These are phyloP conservation scores for Microctonus aethiopoides DNA, from an alignment of 2,888 invertebrate genomes.

Conservation along the genomic window DNA sequence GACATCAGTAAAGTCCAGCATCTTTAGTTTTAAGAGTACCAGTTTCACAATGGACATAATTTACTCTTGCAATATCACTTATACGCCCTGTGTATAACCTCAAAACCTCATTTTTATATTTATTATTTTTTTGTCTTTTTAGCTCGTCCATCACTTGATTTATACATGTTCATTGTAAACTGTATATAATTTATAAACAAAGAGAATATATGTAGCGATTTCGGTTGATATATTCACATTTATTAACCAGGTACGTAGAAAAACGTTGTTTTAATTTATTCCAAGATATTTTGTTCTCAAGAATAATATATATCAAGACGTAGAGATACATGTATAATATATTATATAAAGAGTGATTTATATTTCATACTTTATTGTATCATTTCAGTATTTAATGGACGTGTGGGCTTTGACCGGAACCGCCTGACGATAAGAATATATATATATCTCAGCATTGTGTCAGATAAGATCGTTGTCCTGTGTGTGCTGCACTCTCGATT, in stretches of 20 bases:
- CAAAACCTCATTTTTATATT: background rate
- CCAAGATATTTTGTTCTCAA: no score
- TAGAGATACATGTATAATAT: background rate
- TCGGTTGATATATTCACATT: no score
- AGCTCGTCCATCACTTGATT: no score
- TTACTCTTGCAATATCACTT: background rate
- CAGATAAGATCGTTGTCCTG: constrained; percentile 27
- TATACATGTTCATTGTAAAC: no score
- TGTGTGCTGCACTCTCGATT: constrained; percentile 27
- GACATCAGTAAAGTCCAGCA: background rate
- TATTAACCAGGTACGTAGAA: no score
- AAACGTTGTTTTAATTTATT: no score
- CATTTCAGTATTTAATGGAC: constrained; percentile 16
- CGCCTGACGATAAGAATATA: background rate
- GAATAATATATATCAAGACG: no score
- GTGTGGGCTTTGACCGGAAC: constrained; percentile 24
- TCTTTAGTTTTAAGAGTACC: background rate
- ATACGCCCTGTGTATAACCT: background rate
- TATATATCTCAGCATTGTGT: background rate
- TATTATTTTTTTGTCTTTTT: no score
- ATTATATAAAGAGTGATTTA: background rate
- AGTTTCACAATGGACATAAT: background rate
- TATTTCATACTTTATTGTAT: background rate
- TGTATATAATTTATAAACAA: no score
- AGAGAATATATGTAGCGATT: no score